Base-by-base conservation (phyloP, 2,113 vertebrate species). In the Hippocampus abdominalis region DNA sequence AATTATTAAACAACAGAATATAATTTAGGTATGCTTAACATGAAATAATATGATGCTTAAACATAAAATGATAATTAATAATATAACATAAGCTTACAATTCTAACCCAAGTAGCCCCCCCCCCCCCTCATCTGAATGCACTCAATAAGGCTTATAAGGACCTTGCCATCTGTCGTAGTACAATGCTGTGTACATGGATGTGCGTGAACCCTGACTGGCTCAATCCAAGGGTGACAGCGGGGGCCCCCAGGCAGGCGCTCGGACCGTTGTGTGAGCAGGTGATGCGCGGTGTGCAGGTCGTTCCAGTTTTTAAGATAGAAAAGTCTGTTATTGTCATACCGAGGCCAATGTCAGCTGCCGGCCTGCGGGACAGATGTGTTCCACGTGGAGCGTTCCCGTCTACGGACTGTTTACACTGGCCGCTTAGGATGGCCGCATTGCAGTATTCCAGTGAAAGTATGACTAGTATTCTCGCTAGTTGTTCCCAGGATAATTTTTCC, bases 221-320 rank as follows among this genome's bases (percentile, higher is more conserved):
- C 25, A 74, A 76, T 48, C 64, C 78, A 64, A 63, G 76, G 76
- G 81, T 83, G 73, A 84, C 62, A 21, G 56, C 54, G 62, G 71
- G 74, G 72, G 36, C 64, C 70, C 67, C 70, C 71, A 72, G 74
- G 66, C 44, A 54, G 59, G 66, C 53, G 25, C 23, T 46, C 10
- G 64, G 70, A 79, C 69, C 77, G 54, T 73, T 27, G 42, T 75
- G 75, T 62, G 66, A 64, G 51, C 77, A 86, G 87, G 84, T 85
- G 86, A 83, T 83, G 76, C 76, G 60, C 57, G 51, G 75, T 64
- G 54, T 64, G 29, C 4, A 70, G 81, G 81, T 84, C 57, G 48
- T 82, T 80, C 70, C 84, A 76, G 66, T 74, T 2, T 66, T 51
- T 18, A 54, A 20, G 23, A 65, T 54, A 64, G 73, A 74, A 79